These are phyloP conservation scores for Sitta europaea DNA, from an alignment of 2,113 vertebrate genomes.

Conservation along the genomic window DNA sequence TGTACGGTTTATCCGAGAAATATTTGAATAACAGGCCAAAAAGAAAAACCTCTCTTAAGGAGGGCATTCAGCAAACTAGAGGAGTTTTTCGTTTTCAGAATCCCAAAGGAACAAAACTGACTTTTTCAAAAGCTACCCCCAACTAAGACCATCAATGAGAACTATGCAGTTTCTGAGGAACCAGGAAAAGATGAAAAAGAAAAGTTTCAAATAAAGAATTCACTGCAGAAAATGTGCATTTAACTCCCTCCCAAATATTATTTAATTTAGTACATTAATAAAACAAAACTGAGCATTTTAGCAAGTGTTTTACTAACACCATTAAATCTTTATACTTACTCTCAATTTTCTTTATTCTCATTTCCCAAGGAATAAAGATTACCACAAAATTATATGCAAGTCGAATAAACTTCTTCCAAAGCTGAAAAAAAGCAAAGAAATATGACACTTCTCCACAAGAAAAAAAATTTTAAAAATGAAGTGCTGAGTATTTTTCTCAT, in stretches of 20 bases:
- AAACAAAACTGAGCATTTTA: neutral
- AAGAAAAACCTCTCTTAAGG: neutral
- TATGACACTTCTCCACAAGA: neutral
- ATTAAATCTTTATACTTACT: conserved; percentile 77
- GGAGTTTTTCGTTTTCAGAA: neutral
- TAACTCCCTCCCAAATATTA: neutral
- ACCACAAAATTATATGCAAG: conserved; percentile 89
- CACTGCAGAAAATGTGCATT: neutral
- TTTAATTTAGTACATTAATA: neutral
- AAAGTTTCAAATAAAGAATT: neutral
- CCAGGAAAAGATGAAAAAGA: neutral
- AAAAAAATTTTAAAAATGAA: neutral
- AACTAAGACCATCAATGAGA: neutral
- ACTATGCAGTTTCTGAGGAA: neutral
- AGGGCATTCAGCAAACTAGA: neutral
- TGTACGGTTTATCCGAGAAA: neutral
- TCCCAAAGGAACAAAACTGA: neutral
- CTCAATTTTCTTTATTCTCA: conserved; percentile 98
- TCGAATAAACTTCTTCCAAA: conserved; percentile 88
- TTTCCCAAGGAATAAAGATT: conserved; percentile 96
- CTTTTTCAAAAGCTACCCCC: neutral
- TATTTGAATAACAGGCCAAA: neutral
- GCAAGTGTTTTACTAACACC: neutral
- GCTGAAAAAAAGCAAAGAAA: conserved; percentile 65
- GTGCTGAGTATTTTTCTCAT: neutral